These are phyloP conservation scores for Centropyge bicolor DNA, from an alignment of 2,797 vertebrate genomes.

Conservation along the genomic window DNA sequence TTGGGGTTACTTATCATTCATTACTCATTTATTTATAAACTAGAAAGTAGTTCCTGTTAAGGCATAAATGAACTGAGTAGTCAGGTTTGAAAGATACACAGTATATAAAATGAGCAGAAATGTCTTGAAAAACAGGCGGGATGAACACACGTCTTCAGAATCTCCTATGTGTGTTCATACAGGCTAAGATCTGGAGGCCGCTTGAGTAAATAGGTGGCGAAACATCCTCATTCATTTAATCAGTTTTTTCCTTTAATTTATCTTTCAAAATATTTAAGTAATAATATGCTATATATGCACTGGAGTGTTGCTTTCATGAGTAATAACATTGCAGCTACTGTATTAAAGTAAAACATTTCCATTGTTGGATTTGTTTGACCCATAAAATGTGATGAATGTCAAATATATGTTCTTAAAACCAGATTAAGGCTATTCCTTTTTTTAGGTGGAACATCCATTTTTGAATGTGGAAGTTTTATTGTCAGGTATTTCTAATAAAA, in stretches of 20 bases:
- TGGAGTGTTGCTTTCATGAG: background rate
- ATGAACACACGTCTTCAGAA: background rate
- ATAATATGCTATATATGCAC: background rate
- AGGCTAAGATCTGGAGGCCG: background rate
- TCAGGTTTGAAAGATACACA: background rate
- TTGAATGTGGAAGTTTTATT: too few species aligned
- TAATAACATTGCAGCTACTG: background rate
- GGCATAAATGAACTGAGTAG: background rate
- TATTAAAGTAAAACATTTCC: background rate
- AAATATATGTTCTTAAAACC: background rate
- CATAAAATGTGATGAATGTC: background rate
- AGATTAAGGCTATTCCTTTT: background rate
- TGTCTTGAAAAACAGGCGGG: background rate
- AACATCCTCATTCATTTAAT: background rate
- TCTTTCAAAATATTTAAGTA: background rate
- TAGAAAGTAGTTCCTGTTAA: background rate
- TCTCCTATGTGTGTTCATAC: too few species aligned
- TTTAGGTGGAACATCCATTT: background rate
- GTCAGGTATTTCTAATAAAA: too few species aligned
- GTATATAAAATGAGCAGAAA: background rate
- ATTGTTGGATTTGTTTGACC: background rate
- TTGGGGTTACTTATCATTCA: constrained; percentile 1
- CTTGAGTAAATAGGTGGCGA: background rate
- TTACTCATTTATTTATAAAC: background rate
- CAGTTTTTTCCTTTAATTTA: background rate